These are phyloP conservation scores for Epistrophella euchroma DNA, from an alignment of 2,888 invertebrate genomes.

Conservation along the genomic window DNA sequence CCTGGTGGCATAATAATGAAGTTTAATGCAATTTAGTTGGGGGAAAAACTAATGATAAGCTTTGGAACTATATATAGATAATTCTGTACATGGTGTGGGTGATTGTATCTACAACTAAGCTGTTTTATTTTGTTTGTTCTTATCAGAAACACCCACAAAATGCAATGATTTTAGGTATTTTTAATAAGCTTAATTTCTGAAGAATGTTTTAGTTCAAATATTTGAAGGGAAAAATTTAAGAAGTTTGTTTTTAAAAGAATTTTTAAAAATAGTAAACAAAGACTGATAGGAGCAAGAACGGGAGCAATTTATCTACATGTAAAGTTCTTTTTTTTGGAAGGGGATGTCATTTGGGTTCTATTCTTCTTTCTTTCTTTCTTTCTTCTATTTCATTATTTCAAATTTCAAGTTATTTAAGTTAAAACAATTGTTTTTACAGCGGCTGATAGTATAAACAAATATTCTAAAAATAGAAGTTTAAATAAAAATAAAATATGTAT, in stretches of 20 bases:
- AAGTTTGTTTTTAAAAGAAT: neutral
- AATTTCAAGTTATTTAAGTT: too few relatives aligned
- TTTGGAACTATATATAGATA: neutral
- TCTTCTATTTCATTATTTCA: too few relatives aligned
- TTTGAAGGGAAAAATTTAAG: neutral
- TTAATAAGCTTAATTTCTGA: neutral
- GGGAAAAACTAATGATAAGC: constrained; percentile 4
- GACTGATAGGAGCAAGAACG: neutral
- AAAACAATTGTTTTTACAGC: too few relatives aligned
- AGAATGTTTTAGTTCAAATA: constrained; percentile 1
- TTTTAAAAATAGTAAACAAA: neutral
- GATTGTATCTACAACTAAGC: constrained; percentile 10
- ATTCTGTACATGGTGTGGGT: constrained; percentile 8
- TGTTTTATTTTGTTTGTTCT: neutral
- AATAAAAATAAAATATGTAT: too few relatives aligned
- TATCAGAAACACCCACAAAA: neutral
- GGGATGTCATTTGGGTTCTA: too few relatives aligned
- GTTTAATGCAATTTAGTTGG: constrained; percentile 9
- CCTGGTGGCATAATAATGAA: neutral
- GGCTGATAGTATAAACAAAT: too few relatives aligned
- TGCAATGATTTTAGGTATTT: neutral
- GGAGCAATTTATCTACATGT: neutral
- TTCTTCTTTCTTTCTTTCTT: too few relatives aligned
- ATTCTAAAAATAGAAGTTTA: too few relatives aligned
- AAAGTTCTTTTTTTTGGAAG: too few relatives aligned